phyloP scores from a whole-genome alignment of 2,888 invertebrate genomes.

The Crocallis elinguaria region DNA sequence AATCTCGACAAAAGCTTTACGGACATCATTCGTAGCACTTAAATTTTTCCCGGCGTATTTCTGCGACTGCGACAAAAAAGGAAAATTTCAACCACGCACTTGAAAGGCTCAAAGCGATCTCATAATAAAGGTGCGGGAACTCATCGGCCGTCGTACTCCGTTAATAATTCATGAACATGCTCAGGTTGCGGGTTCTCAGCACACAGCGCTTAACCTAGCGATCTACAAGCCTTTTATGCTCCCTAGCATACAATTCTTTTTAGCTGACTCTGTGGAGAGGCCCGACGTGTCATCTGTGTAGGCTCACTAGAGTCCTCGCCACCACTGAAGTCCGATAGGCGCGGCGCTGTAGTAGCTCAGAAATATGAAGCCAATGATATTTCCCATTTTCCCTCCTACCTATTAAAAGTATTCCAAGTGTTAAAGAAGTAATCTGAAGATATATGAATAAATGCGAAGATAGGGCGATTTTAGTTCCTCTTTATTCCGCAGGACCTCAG shows the following conservation, averaged over 20 bases:
- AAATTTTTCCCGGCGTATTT: constrained; percentile 28
- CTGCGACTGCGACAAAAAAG: constrained; percentile 45
- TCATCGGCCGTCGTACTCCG: constrained; percentile 61
- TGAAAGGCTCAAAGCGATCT: constrained; percentile 60
- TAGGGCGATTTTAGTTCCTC: too few species aligned
- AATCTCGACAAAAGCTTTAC: constrained; percentile 24
- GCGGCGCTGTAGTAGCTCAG: too few species aligned
- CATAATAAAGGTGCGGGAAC: constrained; percentile 61
- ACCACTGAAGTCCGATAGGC: background rate
- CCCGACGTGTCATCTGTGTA: constrained; percentile 3
- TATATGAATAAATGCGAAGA: too few species aligned
- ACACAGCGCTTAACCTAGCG: constrained; percentile 59
- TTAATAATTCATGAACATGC: constrained; percentile 78
- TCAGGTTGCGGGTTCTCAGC: constrained; percentile 62
- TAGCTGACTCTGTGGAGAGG: constrained; percentile 30
- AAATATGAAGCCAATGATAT: too few species aligned
- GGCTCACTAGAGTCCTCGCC: background rate
- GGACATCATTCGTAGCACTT: constrained; percentile 30
- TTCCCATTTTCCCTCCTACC: too few species aligned
- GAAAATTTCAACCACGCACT: constrained; percentile 42
- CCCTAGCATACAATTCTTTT: constrained; percentile 47
- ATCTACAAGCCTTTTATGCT: constrained; percentile 62
- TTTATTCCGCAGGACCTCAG: too few species aligned
- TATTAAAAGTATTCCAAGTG: too few species aligned
- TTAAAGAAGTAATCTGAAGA: too few species aligned